Conservation (phyloP, 2,888 invertebrate genomes). For the Anorthoa munda region DNA sequence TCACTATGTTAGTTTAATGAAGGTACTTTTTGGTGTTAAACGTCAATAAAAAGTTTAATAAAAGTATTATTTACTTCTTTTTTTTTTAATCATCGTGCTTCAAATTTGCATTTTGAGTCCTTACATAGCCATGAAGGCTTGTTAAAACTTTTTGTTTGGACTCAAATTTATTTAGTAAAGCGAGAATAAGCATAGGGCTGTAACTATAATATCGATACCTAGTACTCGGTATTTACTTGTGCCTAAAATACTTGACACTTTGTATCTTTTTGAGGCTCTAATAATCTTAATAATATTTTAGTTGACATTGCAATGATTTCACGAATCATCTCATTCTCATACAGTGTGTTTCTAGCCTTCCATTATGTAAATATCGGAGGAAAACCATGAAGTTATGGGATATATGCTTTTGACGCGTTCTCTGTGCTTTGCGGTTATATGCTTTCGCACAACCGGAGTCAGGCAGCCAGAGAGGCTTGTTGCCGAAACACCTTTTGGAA, state of each 20-base stretch:
- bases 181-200: neutral
- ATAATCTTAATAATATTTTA: neutral
- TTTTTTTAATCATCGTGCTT: neutral
- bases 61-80: conserved; percentile 1
- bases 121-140: neutral
- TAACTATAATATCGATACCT: neutral
- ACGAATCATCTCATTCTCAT: conserved; percentile 74
- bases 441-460: conserved; percentile 70
- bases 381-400: conserved; percentile 67
- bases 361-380: conserved; percentile 74
- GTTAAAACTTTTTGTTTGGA: neutral
- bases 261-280: neutral
- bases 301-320: conserved; percentile 72
- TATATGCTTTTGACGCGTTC: conserved; percentile 71
- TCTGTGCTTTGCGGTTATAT: conserved; percentile 77
- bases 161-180: neutral
- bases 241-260: neutral
- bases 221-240: neutral
- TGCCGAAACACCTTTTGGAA: conserved; percentile 28
- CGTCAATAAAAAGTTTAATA: conserved; percentile 1
- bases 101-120: neutral
- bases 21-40: neutral
- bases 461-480: conserved; percentile 43
- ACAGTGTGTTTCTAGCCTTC: conserved; percentile 69
- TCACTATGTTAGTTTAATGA: no score